These are phyloP conservation scores for Melanotaenia parkinsoni DNA, from an alignment of 2,797 vertebrate genomes.

Conservation along the genomic window DNA sequence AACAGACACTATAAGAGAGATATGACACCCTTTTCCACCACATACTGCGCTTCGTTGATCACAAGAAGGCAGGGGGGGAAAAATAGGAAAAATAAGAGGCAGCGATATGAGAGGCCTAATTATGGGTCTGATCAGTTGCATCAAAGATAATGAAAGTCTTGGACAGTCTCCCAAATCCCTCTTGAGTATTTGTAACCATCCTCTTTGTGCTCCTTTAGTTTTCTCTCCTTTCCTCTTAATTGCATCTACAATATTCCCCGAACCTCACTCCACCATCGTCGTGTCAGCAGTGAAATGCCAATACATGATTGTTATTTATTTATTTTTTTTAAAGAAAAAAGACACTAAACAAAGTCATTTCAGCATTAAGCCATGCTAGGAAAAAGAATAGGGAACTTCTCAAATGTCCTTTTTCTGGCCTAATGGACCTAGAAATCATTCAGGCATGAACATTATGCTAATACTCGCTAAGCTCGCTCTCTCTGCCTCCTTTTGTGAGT, in stretches of 20 bases:
- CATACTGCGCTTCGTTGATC: conserved; percentile 71
- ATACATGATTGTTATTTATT: conserved; percentile 68
- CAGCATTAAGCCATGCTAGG: conserved; percentile 68
- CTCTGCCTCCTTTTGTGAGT: conserved; percentile 77
- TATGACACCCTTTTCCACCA: conserved; percentile 41
- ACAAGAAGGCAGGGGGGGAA: conserved; percentile 50
- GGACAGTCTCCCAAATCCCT: conserved; percentile 80
- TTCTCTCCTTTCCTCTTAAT: conserved; percentile 53
- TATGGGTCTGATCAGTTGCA: conserved; percentile 81
- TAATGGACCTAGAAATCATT: conserved; percentile 78
- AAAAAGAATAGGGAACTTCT: conserved; percentile 75
- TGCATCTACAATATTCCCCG: conserved; percentile 56
- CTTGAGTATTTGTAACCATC: conserved; percentile 55
- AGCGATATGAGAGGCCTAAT: conserved; percentile 78
- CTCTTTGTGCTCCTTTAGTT: conserved; percentile 16
- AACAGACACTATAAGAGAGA: conserved; percentile 55
- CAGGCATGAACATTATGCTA: conserved; percentile 79
- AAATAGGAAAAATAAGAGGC: conserved; percentile 44
- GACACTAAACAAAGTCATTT: conserved; percentile 71
- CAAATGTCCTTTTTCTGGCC: conserved; percentile 71
- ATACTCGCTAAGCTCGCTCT: conserved; percentile 71
- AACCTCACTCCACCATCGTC: conserved; percentile 23
- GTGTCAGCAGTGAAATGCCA: conserved; percentile 60
- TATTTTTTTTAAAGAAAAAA: conserved; percentile 21
- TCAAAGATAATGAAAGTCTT: conserved; percentile 85